A percentile compares a stretch with the other conserved stretches of the same genome.
Conservation (phyloP, 2,888 invertebrate genomes). For the Pandemis corylana region DNA sequence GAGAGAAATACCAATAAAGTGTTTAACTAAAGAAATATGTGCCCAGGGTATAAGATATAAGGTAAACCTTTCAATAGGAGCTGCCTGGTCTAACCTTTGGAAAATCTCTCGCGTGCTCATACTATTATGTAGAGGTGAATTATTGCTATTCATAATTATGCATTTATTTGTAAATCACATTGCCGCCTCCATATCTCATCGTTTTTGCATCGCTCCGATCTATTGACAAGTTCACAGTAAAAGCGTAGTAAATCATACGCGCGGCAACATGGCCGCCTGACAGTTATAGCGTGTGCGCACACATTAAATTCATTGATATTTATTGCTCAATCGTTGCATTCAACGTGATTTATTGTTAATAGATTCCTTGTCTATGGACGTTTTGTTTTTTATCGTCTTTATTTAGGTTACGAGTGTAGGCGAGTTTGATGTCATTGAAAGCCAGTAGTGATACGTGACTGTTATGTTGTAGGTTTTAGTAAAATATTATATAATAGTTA, state of each 20-base stretch:
- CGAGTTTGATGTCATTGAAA: neutral
- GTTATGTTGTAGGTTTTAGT: too few species aligned
- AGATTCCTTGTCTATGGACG: slow-evolving; percentile 67
- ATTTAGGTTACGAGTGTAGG: slow-evolving; percentile 45
- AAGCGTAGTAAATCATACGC: slow-evolving; percentile 79
- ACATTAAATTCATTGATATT: slow-evolving; percentile 84
- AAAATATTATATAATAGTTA: too few species aligned
- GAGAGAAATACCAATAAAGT: too few species aligned
- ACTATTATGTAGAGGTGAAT: too few species aligned
- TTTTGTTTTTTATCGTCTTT: slow-evolving; percentile 70
- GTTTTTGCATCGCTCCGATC: slow-evolving; percentile 57
- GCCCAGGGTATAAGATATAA: too few species aligned
- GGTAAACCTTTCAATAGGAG: too few species aligned
- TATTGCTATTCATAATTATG: neutral
- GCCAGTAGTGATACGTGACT: neutral
- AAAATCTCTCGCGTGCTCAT: too few species aligned
- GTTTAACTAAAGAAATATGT: too few species aligned
- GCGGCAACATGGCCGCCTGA: slow-evolving; percentile 79
- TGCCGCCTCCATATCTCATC: slow-evolving; percentile 31
- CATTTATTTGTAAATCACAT: neutral
- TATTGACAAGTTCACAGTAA: slow-evolving; percentile 75
- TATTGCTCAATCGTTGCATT: slow-evolving; percentile 80
- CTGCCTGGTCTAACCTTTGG: too few species aligned
- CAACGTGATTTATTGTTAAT: slow-evolving; percentile 78
- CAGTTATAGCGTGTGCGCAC: slow-evolving; percentile 82